These are phyloP conservation scores for Halocaridina rubra DNA, from an alignment of 2,888 invertebrate species.

Conservation along the genomic window DNA sequence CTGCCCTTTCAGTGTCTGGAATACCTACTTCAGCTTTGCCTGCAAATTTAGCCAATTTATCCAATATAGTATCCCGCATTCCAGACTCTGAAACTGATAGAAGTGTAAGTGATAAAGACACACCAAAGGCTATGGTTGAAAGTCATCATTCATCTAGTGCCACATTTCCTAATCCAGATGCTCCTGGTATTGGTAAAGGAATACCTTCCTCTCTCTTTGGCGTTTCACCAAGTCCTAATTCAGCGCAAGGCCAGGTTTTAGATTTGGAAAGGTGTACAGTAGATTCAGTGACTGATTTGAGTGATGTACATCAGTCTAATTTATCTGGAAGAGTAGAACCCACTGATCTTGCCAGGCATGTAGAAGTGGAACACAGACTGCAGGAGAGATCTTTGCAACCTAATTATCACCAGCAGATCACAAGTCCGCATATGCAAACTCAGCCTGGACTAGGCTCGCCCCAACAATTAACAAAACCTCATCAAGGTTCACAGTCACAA, in stretches of 20 bases:
- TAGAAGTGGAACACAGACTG: constrained; percentile 28
- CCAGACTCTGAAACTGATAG: constrained; percentile 49
- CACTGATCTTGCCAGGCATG: constrained; percentile 30
- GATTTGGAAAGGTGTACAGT: constrained; percentile 42
- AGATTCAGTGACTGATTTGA: constrained; percentile 51
- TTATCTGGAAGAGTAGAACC: constrained; percentile 25
- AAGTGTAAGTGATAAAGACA: constrained; percentile 37
- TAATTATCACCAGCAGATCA: constrained; percentile 52
- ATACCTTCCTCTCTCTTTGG: constrained; percentile 32
- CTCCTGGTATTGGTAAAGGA: constrained; percentile 16
- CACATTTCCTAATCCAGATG: constrained; percentile 32
- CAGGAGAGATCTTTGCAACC: constrained; percentile 40
- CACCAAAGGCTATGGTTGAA: constrained; percentile 29
- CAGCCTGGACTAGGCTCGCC: constrained; percentile 46
- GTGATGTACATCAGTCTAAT: constrained; percentile 35
- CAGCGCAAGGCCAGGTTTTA: constrained; percentile 38
- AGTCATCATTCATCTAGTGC: constrained; percentile 5
- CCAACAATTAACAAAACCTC: constrained; percentile 44
- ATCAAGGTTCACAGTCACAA: constrained; percentile 42
- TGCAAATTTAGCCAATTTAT: constrained; percentile 60
- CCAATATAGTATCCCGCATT: constrained; percentile 62
- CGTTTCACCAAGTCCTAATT: constrained; percentile 29
- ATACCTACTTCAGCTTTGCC: constrained; percentile 49
- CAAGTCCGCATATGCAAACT: constrained; percentile 52
- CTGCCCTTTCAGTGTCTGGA: constrained; percentile 25